These are phyloP conservation scores for Rutpela maculata DNA, from an alignment of 2,888 invertebrate species.

Conservation along the genomic window DNA sequence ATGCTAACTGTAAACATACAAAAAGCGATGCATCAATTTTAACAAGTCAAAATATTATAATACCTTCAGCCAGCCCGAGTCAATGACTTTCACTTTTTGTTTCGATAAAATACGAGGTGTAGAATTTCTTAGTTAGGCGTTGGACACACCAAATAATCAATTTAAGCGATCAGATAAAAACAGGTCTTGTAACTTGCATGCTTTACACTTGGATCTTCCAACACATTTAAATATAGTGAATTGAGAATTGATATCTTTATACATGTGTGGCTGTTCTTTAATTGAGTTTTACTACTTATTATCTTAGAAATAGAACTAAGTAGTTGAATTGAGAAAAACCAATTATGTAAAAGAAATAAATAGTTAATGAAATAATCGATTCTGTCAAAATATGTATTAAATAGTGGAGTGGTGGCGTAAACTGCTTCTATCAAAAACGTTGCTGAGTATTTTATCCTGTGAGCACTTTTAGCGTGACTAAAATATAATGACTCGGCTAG, in stretches of 20 bases:
- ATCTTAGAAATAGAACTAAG: neutral
- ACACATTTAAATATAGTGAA: neutral
- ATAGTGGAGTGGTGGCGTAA: too few relatives aligned
- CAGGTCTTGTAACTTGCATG: constrained; percentile 23
- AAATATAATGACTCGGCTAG: too few relatives aligned
- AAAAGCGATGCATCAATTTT: constrained; percentile 15
- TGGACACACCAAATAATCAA: constrained; percentile 25
- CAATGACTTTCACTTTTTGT: constrained; percentile 32
- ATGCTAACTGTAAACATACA: constrained; percentile 3
- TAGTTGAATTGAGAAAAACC: too few relatives aligned
- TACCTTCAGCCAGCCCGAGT: constrained; percentile 13
- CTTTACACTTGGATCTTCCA: constrained; percentile 8
- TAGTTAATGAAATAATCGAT: too few relatives aligned
- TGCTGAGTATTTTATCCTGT: too few relatives aligned
- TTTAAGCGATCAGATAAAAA: constrained; percentile 28
- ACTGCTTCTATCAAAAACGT: too few relatives aligned
- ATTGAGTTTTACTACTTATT: neutral
- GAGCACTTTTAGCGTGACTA: too few relatives aligned
- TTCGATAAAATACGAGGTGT: constrained; percentile 22
- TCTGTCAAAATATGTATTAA: too few relatives aligned
- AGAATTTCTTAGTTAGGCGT: constrained; percentile 22
- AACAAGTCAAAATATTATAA: constrained; percentile 28
- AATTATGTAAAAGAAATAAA: too few relatives aligned
- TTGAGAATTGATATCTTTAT: neutral
- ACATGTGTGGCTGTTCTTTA: neutral